Percentiles rank a stretch among this genome's conserved stretches.
Evolutionary conservation across 2,113 vertebrate genomes (phyloP).

Genomic region (Genyomyrus donnyi): DNA sequence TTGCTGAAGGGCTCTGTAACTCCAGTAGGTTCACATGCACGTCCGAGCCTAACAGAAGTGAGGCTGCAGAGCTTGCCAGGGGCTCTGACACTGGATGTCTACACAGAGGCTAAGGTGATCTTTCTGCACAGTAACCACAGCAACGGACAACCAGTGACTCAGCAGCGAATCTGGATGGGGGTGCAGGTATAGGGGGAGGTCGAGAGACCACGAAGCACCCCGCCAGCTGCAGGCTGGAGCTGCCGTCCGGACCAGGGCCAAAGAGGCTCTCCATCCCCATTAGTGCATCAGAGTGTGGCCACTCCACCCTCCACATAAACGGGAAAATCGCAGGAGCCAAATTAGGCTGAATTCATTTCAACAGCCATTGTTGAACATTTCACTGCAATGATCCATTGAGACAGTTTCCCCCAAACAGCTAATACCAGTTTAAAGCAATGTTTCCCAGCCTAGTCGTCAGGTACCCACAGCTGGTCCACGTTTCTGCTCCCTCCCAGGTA

Average conservation of each 20-base stretch:
- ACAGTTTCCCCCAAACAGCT: background rate
- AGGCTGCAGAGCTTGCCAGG: background rate
- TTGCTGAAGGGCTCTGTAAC: background rate
- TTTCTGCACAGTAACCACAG: slow-evolving; percentile 12
- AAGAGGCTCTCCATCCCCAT: background rate
- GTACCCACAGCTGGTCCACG: background rate
- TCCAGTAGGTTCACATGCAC: background rate
- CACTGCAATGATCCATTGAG: background rate
- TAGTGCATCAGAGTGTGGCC: background rate
- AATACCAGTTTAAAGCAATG: background rate
- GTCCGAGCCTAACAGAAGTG: background rate
- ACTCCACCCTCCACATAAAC: background rate
- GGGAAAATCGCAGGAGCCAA: background rate
- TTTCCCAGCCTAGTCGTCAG: background rate
- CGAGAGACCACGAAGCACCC: background rate
- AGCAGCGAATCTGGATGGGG: background rate
- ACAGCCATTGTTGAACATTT: background rate
- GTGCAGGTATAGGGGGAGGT: background rate
- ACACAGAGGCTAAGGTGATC: background rate
- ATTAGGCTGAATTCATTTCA: background rate
- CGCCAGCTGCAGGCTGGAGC: background rate
- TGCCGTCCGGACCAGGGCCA: background rate
- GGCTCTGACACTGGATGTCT: background rate
- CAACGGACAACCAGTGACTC: slow-evolving; percentile 12
- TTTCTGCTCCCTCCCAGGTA: background rate